phyloP scores from a whole-genome alignment of 2,113 vertebrate species.

The Verasper variegatus region DNA sequence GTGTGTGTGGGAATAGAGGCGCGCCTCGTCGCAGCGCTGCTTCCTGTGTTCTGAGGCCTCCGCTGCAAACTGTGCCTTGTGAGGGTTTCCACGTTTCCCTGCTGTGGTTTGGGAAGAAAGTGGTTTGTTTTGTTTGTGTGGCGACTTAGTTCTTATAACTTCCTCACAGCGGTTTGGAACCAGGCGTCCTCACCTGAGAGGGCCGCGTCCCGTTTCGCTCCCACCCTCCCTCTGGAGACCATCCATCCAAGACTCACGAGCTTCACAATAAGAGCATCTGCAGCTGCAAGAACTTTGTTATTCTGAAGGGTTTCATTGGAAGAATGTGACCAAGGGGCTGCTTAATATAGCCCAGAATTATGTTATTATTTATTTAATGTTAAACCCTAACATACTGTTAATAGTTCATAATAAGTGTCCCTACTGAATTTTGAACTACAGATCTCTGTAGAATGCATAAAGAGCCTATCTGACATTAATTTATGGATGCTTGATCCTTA shows the following conservation, averaged over 20 bases:
- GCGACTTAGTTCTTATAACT: neutral
- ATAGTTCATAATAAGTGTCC: too few species aligned
- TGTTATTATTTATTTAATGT: too few species aligned
- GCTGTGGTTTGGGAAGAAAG: neutral
- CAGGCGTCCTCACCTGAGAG: neutral
- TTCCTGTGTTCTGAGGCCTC: slow-evolving; percentile 80
- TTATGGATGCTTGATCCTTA: too few species aligned
- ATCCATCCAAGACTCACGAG: neutral
- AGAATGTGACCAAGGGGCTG: too few species aligned
- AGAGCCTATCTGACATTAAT: too few species aligned
- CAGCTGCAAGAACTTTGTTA: neutral
- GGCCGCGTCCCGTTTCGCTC: neutral
- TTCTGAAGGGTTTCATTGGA: neutral
- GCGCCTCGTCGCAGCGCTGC: slow-evolving; percentile 74
- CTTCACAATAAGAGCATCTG: neutral
- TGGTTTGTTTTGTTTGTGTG: neutral
- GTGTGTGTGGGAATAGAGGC: slow-evolving; percentile 76
- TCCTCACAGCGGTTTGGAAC: too few species aligned
- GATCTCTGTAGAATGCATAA: too few species aligned
- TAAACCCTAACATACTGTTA: too few species aligned
- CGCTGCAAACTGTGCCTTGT: slow-evolving; percentile 23
- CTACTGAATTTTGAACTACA: too few species aligned
- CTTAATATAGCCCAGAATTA: too few species aligned
- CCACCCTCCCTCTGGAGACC: neutral
- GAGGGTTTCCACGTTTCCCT: neutral